A percentile compares a stretch with the other conserved stretches of the same genome.
Conservation (phyloP, 2,797 vertebrate species). For the Paramormyrops hopkinsi region DNA sequence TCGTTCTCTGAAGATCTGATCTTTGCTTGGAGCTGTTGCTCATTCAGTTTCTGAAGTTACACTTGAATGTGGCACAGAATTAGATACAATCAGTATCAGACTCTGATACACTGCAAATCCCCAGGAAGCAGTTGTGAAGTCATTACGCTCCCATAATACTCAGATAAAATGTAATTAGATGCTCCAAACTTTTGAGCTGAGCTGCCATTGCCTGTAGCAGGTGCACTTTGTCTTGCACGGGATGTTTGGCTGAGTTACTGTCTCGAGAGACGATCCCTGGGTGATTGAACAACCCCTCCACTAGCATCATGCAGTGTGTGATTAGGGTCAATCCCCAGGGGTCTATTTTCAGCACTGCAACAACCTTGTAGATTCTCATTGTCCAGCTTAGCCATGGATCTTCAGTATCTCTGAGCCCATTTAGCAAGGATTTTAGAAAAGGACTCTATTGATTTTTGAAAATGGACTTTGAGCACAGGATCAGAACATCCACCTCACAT, state of each 20-base stretch:
- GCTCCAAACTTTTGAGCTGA: neutral
- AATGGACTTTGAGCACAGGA: neutral
- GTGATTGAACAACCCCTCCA: neutral
- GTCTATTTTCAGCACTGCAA: neutral
- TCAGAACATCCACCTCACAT: neutral
- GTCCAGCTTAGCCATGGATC: neutral
- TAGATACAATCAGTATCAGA: neutral
- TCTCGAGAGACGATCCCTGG: neutral
- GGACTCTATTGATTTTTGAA: neutral
- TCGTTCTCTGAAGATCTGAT: neutral
- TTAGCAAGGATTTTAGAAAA: neutral
- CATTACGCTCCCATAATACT: neutral
- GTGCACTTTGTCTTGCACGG: neutral
- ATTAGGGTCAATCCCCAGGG: neutral
- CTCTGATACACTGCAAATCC: neutral
- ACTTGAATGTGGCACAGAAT: neutral
- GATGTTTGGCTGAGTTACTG: neutral
- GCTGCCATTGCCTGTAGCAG: neutral
- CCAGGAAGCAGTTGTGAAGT: neutral
- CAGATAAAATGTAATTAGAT: constrained; percentile 1
- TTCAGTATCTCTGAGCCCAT: neutral
- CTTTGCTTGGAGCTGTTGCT: neutral
- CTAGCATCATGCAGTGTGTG: neutral
- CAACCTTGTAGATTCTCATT: neutral
- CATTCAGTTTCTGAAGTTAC: neutral